Base-by-base conservation (phyloP, 1,140 invertebrate genomes). In the Trichomalopsis sarcophagae region DNA sequence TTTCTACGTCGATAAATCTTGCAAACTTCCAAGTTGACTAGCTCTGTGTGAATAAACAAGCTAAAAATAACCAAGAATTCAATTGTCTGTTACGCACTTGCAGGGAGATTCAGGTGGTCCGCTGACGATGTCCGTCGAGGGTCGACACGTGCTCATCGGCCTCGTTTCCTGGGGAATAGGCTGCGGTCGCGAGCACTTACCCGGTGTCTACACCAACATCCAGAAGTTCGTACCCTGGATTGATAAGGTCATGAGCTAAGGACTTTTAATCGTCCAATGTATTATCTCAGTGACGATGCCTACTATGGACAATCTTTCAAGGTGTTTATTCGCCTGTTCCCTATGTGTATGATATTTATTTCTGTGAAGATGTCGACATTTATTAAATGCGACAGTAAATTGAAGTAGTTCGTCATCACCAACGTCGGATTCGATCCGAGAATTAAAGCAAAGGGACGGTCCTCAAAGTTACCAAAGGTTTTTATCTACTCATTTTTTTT, bases 141-240 rank as follows among this genome's bases (percentile, higher is more conserved):
- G 97, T 1, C 94, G 97, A 55, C 96, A 96, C 91, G 97, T 96
- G 13, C 93, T 98, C 3, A 97, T 98, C 27, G 97, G 97, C 6
- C 94, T 98, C 0, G 97, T 98, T 0, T 97, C 97, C 0, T 98
- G 97, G 97, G 97, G 97, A 68, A 98, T 98, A 86, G 97, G 97
- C 21, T 98, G 97, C 87, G 97, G 97, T 9, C 94, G 97, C 21
- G 97, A 98, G 90, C 97, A 97, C 90, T 91, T 98, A n/a, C 97
- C 97, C 0, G 97, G 97, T 14, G 97, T 98, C 1, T 98, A 98
- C 89, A 98, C 97, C 0, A 98, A 98, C 89, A 97, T 98, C 89
- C 97, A 98, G 89, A 97, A 97, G 91, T 98, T 98, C 90, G 96
- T 98, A 79, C 96, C 97, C n/a, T 98, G 97, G 97, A 97, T 98